A percentile compares a stretch with the other conserved stretches of the same genome.
These are phyloP conservation scores for Congeria kusceri DNA, from an alignment of 2,888 invertebrate species.

Conservation along the genomic window DNA sequence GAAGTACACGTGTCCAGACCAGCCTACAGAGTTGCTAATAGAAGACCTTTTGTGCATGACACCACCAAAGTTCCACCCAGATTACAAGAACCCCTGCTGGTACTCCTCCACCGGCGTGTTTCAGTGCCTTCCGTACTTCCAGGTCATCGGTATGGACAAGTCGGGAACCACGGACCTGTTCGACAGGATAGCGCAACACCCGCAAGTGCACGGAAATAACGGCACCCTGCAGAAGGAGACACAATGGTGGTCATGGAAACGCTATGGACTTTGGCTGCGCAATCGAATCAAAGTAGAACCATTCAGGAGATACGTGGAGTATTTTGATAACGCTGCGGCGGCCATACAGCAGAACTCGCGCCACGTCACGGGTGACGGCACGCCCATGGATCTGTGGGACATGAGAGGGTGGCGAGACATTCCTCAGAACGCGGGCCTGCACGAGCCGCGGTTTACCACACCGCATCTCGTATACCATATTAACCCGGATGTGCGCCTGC, in stretches of 20 bases:
- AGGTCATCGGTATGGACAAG: conserved; percentile 78
- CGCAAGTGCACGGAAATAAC: conserved; percentile 64
- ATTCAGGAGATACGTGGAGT: conserved; percentile 50
- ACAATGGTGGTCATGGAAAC: conserved; percentile 76
- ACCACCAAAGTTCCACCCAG: conserved; percentile 51
- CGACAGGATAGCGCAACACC: conserved; percentile 66
- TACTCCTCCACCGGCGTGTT: conserved; percentile 35
- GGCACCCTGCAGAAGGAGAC: conserved; percentile 73
- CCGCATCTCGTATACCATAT: conserved; percentile 73
- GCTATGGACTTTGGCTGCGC: conserved; percentile 63
- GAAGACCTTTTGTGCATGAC: conserved; percentile 1
- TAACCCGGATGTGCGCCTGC: conserved; percentile 74
- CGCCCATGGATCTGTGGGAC: conserved; percentile 81
- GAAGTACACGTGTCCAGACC: background rate
- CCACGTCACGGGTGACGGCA: conserved; percentile 69
- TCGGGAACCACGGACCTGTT: conserved; percentile 77
- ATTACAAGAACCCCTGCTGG: conserved; percentile 70
- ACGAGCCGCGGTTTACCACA: conserved; percentile 70
- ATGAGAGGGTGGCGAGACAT: conserved; percentile 76
- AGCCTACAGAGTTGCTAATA: background rate
- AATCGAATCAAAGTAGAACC: conserved; percentile 7
- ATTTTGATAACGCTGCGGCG: conserved; percentile 46
- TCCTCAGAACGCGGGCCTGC: conserved; percentile 70
- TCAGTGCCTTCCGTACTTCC: conserved; percentile 76
- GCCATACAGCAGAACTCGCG: conserved; percentile 24